These are phyloP conservation scores for Crotophaga sulcirostris DNA, from an alignment of 2,113 vertebrate species.

Conservation along the genomic window DNA sequence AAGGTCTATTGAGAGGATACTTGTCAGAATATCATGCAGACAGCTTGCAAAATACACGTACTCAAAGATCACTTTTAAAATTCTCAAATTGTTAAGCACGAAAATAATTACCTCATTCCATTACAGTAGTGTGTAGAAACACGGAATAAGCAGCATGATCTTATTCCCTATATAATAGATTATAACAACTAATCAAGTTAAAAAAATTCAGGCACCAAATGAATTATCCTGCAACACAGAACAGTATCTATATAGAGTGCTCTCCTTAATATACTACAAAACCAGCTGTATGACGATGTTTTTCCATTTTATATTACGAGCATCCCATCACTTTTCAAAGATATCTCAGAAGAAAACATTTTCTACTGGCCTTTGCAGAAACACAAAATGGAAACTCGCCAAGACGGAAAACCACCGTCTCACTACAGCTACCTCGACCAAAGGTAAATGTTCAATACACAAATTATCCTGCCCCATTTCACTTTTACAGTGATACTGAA, in stretches of 20 bases:
- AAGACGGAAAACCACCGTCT: neutral
- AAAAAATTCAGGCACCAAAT: constrained; percentile 64
- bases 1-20: constrained; percentile 51
- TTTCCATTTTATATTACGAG: neutral
- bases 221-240: constrained; percentile 39
- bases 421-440: neutral
- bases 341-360: neutral
- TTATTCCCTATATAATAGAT: constrained; percentile 48
- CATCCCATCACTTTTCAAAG: neutral
- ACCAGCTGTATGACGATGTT: neutral
- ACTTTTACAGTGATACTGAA: constrained; percentile 3
- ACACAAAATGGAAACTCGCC: neutral
- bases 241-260: constrained; percentile 33
- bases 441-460: neutral
- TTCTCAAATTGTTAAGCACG: constrained; percentile 41
- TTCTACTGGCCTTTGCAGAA: neutral
- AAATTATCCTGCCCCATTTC: neutral
- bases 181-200: constrained; percentile 41
- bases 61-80: constrained; percentile 30
- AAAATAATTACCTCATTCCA: constrained; percentile 70
- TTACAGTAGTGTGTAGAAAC: constrained; percentile 65
- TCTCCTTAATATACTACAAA: constrained; percentile 43
- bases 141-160: constrained; percentile 62
- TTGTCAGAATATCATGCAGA: constrained; percentile 70
- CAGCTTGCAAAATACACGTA: constrained; percentile 67